A percentile compares a stretch with the other conserved stretches of the same genome.
These are phyloP conservation scores for Pangasius mekongensis DNA, from an alignment of 2,797 vertebrate species.

Conservation along the genomic window DNA sequence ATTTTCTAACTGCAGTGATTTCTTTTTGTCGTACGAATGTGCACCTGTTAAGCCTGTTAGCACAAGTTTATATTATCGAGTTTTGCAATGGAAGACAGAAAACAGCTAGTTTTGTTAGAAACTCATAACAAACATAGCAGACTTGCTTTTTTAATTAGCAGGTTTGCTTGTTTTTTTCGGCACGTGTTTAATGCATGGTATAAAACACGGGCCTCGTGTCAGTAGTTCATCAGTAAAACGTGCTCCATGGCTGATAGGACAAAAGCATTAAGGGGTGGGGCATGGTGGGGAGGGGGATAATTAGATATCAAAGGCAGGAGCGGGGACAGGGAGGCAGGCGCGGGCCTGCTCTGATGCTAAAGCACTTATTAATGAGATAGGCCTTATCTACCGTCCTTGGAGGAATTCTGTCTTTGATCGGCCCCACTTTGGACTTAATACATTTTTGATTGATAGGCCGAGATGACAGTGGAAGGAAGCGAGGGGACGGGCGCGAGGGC, in stretches of 20 bases:
- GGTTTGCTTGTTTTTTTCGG: slow-evolving; percentile 1
- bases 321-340: slow-evolving; percentile 80
- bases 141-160: background rate
- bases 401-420: slow-evolving; percentile 95
- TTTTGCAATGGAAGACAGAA: background rate
- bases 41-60: background rate
- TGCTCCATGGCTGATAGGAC: slow-evolving; percentile 51
- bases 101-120: background rate
- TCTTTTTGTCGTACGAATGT: no score
- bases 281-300: slow-evolving; percentile 78
- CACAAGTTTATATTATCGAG: background rate
- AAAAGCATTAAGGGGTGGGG: slow-evolving; percentile 41
- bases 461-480: slow-evolving; percentile 83
- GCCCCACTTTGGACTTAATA: slow-evolving; percentile 94
- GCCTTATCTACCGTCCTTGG: slow-evolving; percentile 95
- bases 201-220: slow-evolving; percentile 10
- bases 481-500: slow-evolving; percentile 59
- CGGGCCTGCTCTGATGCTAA: slow-evolving; percentile 87
- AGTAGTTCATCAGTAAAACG: slow-evolving; percentile 45
- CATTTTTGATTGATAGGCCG: slow-evolving; percentile 96
- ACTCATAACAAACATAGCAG: background rate
- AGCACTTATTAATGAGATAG: slow-evolving; percentile 96
- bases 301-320: slow-evolving; percentile 84
- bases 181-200: background rate
- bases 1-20: no score